Percentiles rank a stretch among this genome's conserved stretches.
These are phyloP conservation scores for Pristionchus maxplancki DNA, from an alignment of 2,888 invertebrate genomes.

Conservation along the genomic window DNA sequence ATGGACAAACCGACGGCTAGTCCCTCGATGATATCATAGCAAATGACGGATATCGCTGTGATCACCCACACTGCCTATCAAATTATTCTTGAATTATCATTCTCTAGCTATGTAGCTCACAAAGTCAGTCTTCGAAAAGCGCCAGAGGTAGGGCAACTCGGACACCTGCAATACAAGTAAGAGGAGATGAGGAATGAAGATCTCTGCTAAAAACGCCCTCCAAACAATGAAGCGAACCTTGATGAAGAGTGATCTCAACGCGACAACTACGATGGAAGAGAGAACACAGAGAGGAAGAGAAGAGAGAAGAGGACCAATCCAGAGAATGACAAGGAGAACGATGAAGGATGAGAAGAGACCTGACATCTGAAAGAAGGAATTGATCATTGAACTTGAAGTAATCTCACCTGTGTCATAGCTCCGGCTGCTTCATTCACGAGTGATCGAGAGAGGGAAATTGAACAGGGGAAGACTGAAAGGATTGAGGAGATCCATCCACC, in stretches of 20 bases:
- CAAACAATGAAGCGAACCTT: too few relatives aligned
- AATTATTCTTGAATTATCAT: neutral
- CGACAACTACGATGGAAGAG: constrained; percentile 79
- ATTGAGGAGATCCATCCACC: constrained; percentile 84
- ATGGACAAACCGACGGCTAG: neutral
- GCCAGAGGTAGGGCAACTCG: constrained; percentile 86
- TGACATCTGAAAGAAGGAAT: constrained; percentile 81
- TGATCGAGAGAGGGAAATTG: constrained; percentile 64
- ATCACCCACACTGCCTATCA: constrained; percentile 84
- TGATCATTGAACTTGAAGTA: too few relatives aligned
- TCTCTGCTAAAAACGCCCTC: too few relatives aligned
- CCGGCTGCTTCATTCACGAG: constrained; percentile 66
- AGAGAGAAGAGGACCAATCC: constrained; percentile 91
- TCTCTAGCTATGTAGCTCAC: constrained; percentile 69
- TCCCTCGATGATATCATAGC: constrained; percentile 87
- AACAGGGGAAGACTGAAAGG: constrained; percentile 74
- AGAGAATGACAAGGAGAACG: constrained; percentile 87
- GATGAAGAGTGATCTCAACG: constrained; percentile 79
- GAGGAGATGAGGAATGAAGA: too few relatives aligned
- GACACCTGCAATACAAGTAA: too few relatives aligned
- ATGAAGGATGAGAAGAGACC: constrained; percentile 87
- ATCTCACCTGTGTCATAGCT: constrained; percentile 58
- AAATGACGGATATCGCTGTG: constrained; percentile 86
- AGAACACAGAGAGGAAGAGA: constrained; percentile 83
- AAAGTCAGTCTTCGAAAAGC: constrained; percentile 87